Conservation (phyloP, 2,113 vertebrate genomes). For the Pangasianodon gigas region DNA sequence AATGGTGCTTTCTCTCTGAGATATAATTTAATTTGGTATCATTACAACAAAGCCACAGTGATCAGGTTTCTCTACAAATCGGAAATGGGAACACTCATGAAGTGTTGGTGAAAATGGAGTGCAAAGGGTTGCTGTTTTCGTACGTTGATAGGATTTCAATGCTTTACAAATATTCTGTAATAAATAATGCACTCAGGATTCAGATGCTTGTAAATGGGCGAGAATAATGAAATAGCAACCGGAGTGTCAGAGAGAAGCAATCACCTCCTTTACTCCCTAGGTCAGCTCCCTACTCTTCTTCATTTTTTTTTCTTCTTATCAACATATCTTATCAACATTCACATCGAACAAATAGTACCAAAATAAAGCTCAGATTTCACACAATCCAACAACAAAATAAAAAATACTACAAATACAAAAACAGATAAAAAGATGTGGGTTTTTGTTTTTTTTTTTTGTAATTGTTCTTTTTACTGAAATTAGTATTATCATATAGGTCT, state of each 20-base stretch:
- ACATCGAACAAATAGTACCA: not conserved
- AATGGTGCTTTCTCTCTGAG: constrained; percentile 28
- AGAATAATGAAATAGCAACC: not conserved
- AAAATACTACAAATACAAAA: not conserved
- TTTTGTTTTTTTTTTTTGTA: no score
- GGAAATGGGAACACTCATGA: constrained; percentile 11
- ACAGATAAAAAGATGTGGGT: not conserved
- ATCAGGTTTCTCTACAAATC: constrained; percentile 39
- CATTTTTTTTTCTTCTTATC: not conserved
- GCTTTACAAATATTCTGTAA: not conserved
- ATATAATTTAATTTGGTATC: constrained; percentile 41
- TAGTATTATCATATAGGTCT: not conserved
- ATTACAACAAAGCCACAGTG: constrained; percentile 30
- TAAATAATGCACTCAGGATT: not conserved
- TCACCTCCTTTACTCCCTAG: not conserved
- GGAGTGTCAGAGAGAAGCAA: not conserved
- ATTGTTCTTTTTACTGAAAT: not conserved
- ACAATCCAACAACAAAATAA: not conserved
- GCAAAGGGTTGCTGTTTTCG: constrained; percentile 7
- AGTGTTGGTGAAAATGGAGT: constrained; percentile 37
- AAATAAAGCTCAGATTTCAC: not conserved
- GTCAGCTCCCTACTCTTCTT: not conserved
- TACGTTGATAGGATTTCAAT: not conserved
- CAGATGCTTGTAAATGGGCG: not conserved
- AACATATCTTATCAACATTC: not conserved